phyloP scores from a whole-genome alignment of 2,797 vertebrate genomes.

The Loris lydekkerianus region DNA sequence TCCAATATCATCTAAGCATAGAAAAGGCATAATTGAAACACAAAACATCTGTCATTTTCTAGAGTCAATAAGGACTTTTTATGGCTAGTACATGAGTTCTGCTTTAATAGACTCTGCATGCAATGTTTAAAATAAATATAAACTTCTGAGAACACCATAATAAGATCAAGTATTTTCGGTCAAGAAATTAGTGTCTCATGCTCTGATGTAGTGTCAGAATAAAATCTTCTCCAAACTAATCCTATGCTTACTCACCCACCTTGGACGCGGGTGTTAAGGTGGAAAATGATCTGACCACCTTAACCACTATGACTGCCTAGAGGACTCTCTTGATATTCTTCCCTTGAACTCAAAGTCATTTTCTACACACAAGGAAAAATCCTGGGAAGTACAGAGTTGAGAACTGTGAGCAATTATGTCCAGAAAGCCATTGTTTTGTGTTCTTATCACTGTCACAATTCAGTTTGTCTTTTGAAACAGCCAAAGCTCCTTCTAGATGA shows the following conservation, averaged over 20 bases:
- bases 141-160: background rate
- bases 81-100: background rate
- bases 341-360: background rate
- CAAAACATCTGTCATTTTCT: background rate
- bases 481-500: background rate
- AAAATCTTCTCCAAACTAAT: background rate
- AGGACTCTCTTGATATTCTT: background rate
- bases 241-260: background rate
- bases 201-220: background rate
- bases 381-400: background rate
- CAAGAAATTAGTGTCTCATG: background rate
- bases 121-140: constrained; percentile 31
- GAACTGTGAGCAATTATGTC: background rate
- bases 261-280: background rate
- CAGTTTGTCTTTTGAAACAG: constrained; percentile 4
- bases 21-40: background rate
- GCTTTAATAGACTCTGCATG: background rate
- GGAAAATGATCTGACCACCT: background rate
- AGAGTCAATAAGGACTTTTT: background rate
- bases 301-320: background rate
- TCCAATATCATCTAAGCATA: background rate
- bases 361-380: background rate
- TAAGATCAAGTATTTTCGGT: background rate
- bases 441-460: background rate
- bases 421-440: background rate